Percentiles rank a stretch among this genome's conserved stretches.
These are phyloP conservation scores for Arenicola marina DNA, from an alignment of 2,888 invertebrate genomes.

Conservation along the genomic window DNA sequence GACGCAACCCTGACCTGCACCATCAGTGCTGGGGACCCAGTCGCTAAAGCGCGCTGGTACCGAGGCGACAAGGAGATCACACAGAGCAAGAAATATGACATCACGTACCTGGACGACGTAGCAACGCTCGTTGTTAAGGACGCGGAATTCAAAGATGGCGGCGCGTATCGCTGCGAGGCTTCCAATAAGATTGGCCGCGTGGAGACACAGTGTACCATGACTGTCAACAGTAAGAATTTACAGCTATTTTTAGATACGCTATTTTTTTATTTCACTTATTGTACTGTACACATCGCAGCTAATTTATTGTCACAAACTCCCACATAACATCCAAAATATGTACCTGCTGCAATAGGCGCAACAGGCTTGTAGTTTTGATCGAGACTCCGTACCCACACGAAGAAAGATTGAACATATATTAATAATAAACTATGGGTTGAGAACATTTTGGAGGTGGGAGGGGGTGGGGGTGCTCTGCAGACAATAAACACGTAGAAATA, in stretches of 20 bases:
- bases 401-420: no score
- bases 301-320: no score
- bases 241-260: not conserved
- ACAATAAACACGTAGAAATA: no score
- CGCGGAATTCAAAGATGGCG: conserved; percentile 50
- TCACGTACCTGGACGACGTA: conserved; percentile 47
- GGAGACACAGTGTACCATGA: conserved; percentile 49
- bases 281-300: not conserved
- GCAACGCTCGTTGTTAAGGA: conserved; percentile 67
- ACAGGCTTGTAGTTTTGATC: no score
- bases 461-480: no score
- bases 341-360: no score
- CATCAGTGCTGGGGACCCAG: conserved; percentile 32
- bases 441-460: no score
- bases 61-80: conserved; percentile 52
- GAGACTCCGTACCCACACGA: no score
- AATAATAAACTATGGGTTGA: no score
- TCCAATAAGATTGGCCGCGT: conserved; percentile 53
- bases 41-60: conserved; percentile 47
- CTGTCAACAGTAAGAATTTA: conserved; percentile 50
- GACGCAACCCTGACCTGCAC: conserved; percentile 19
- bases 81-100: conserved; percentile 51
- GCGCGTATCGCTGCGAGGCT: conserved; percentile 52
- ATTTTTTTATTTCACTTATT: not conserved
- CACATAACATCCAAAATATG: no score